phyloP scores from a whole-genome alignment of 2,113 vertebrate genomes.

The Castor canadensis region DNA sequence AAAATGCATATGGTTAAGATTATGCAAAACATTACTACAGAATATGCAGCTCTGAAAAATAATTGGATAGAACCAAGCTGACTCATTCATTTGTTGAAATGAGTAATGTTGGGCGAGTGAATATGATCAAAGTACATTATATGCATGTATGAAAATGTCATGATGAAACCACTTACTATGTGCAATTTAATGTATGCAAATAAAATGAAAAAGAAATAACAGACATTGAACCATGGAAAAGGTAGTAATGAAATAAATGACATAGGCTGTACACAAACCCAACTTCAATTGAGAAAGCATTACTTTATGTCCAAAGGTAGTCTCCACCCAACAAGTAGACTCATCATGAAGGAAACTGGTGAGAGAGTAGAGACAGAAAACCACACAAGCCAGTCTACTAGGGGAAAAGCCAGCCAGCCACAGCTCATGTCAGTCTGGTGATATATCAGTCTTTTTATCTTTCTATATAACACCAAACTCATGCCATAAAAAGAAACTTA shows the following conservation, averaged over 20 bases:
- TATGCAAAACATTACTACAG: neutral
- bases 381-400: neutral
- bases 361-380: neutral
- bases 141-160: too few species aligned
- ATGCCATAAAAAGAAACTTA: neutral
- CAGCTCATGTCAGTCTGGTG: neutral
- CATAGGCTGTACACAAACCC: neutral
- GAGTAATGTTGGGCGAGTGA: too few species aligned
- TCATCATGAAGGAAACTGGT: neutral
- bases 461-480: neutral
- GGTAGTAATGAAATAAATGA: neutral
- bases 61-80: neutral
- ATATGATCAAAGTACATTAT: too few species aligned
- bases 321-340: neutral
- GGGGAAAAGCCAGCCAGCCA: neutral
- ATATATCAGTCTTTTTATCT: neutral
- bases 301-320: neutral
- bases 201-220: too few species aligned
- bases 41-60: neutral
- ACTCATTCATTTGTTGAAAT: neutral
- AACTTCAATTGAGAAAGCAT: neutral
- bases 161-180: too few species aligned
- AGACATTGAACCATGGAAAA: too few species aligned
- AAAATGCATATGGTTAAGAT: neutral
- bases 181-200: too few species aligned